phyloP scores from a whole-genome alignment of 2,888 invertebrate genomes.

The Drosophila pegasa region DNA sequence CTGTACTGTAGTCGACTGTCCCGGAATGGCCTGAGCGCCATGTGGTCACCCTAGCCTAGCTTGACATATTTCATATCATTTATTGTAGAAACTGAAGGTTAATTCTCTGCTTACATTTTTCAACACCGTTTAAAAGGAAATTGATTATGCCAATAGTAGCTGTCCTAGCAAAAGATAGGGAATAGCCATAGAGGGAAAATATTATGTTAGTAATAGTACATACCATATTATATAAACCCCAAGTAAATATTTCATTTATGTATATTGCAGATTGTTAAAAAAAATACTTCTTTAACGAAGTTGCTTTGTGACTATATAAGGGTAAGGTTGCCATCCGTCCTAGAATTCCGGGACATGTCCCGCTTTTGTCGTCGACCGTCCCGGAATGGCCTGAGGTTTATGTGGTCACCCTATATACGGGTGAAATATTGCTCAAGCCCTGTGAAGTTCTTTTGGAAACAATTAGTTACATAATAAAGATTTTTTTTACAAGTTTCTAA shows the following conservation, averaged over 20 bases:
- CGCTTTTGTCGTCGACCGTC: too few relatives aligned
- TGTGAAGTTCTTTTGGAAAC: neutral
- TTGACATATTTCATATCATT: neutral
- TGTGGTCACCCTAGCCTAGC: too few relatives aligned
- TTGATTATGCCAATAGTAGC: neutral
- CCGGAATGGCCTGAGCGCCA: too few relatives aligned
- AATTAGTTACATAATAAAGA: neutral
- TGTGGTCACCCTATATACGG: too few relatives aligned
- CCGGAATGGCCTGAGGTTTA: too few relatives aligned
- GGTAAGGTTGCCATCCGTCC: too few relatives aligned
- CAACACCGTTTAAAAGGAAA: neutral
- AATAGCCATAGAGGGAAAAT: neutral
- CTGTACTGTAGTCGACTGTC: too few relatives aligned
- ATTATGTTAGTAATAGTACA: neutral
- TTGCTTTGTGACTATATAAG: too few relatives aligned
- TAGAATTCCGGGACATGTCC: too few relatives aligned
- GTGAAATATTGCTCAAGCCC: neutral
- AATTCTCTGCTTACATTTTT: neutral
- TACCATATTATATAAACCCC: neutral
- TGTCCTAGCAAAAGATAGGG: neutral
- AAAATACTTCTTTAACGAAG: too few relatives aligned
- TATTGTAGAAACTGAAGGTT: neutral
- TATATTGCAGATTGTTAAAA: neutral
- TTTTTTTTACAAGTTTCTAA: neutral
- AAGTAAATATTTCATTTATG: neutral